Evolutionary conservation across 2,888 invertebrate genomes (phyloP), one percentile per base, ranked within the genome.

Genomic region (Anorthoa munda): DNA sequence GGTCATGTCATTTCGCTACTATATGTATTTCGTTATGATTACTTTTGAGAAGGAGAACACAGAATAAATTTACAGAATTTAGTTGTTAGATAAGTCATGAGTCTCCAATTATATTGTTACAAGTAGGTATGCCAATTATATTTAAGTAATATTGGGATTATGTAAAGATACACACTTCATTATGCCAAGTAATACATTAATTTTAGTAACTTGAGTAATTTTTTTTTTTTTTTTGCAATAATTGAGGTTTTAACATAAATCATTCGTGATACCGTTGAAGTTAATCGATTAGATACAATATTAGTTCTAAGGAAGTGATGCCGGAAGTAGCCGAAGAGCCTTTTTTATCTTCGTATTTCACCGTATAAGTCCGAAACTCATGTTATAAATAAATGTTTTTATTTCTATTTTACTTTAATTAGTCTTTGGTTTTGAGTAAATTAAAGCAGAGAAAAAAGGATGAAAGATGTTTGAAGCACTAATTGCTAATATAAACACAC

Each of bases 281-380:
- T 56, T 63, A 45, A 69, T 68, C 23, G 48, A 81, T 61, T 58
- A 56, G 55, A 48, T 81, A 53, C 26, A 39, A 60, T 66, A 56
- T 65, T 64, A 60, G 66, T 50, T 75, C 26, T 51, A n/a, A 77
- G 56, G 45, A 76, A 71, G 59, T 56, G 5, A 60, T 48, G 21
- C 31, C 82, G 82, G 80, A 69, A 82, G 68, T 72, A 31, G 0
- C 9, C 17, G 26, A 67, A 46, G 53, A 31, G 31, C 9, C 39
- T 39, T 59, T 55, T 31, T 66, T 66, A 23, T 23, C 17, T n/a
- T 0, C 26, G 2, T 68, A 56, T 60, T 72, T 77, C 58, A 46
- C 39, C 4, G 17, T 72, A 13, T n/a, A 59, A 48, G 21, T 18
- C 23, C 71, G 67, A 65, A 81, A 65, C 45, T 61, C 2, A 26